Percentiles rank a stretch among this genome's conserved stretches.
Evolutionary conservation across 2,888 invertebrate genomes (phyloP).

Genomic region (Drosophila acutilabella): DNA sequence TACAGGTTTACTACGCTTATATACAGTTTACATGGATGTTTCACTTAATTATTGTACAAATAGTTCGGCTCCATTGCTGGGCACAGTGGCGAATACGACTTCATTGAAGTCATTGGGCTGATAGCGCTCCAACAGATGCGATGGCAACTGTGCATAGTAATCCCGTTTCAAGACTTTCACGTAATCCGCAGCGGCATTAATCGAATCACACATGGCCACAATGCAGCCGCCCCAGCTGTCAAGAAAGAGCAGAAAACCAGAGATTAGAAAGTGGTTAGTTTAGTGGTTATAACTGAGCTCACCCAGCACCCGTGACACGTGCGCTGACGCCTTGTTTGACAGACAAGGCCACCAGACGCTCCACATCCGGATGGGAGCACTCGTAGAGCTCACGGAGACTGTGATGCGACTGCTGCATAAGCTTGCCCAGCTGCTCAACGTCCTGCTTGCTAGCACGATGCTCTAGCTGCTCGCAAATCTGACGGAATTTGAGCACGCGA

Average conservation of each 20-base stretch:
- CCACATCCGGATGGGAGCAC: slow-evolving; percentile 96
- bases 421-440: slow-evolving; percentile 88
- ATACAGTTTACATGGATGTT: slow-evolving; percentile 19
- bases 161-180: slow-evolving; percentile 89
- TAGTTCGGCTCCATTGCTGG: slow-evolving; percentile 84
- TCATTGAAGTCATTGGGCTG: slow-evolving; percentile 86
- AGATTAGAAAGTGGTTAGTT: background rate
- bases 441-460: slow-evolving; percentile 49
- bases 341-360: slow-evolving; percentile 91
- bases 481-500: slow-evolving; percentile 92
- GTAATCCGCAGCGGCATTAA: slow-evolving; percentile 88
- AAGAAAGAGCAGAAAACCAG: background rate
- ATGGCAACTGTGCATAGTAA: slow-evolving; percentile 88
- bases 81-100: slow-evolving; percentile 89
- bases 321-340: slow-evolving; percentile 90
- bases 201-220: slow-evolving; percentile 88
- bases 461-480: slow-evolving; percentile 86
- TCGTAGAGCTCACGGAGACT: slow-evolving; percentile 95
- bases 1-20: slow-evolving; percentile 45
- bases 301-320: slow-evolving; percentile 98
- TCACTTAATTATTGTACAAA: slow-evolving; percentile 48
- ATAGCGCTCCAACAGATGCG: slow-evolving; percentile 84
- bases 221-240: slow-evolving; percentile 97
- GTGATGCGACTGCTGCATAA: slow-evolving; percentile 95
- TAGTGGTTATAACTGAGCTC: slow-evolving; percentile 48